Evolutionary conservation across 2,113 vertebrate genomes (phyloP).

Genomic region (Atractosteus spatula): DNA sequence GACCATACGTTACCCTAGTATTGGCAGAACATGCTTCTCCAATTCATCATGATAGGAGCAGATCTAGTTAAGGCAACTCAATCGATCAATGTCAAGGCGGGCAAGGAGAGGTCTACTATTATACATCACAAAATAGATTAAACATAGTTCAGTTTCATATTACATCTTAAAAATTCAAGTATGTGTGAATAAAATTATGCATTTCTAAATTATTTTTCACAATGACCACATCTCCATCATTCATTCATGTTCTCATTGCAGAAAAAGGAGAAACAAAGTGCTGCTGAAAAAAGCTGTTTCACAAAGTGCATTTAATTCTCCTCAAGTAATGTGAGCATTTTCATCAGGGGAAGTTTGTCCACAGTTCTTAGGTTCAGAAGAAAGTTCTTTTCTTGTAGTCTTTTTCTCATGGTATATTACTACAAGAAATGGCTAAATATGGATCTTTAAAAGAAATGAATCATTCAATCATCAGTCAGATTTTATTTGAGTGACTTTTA

Average conservation of each 20-base stretch:
- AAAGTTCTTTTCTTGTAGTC: no score
- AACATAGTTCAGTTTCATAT: constrained; percentile 22
- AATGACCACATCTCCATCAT: constrained; percentile 34
- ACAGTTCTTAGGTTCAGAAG: no score
- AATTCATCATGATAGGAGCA: constrained; percentile 2
- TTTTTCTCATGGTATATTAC: no score
- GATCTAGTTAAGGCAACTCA: constrained; percentile 18
- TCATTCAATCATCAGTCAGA: no score
- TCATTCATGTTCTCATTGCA: constrained; percentile 22
- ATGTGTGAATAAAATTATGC: constrained; percentile 30
- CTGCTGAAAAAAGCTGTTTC: background rate
- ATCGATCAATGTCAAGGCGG: constrained; percentile 16
- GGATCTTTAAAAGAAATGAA: no score
- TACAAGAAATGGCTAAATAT: no score
- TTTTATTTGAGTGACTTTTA: no score
- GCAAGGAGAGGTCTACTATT: background rate
- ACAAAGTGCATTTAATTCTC: no score
- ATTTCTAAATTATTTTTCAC: constrained; percentile 28
- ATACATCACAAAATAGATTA: constrained; percentile 19
- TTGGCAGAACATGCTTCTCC: background rate
- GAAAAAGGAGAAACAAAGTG: constrained; percentile 9
- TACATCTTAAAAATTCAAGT: constrained; percentile 27
- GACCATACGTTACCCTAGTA: constrained; percentile 4
- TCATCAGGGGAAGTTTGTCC: no score
- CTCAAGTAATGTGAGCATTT: no score